Evolutionary conservation across 2,797 vertebrate species (phyloP).

Genomic region (Urophycis tenuis): DNA sequence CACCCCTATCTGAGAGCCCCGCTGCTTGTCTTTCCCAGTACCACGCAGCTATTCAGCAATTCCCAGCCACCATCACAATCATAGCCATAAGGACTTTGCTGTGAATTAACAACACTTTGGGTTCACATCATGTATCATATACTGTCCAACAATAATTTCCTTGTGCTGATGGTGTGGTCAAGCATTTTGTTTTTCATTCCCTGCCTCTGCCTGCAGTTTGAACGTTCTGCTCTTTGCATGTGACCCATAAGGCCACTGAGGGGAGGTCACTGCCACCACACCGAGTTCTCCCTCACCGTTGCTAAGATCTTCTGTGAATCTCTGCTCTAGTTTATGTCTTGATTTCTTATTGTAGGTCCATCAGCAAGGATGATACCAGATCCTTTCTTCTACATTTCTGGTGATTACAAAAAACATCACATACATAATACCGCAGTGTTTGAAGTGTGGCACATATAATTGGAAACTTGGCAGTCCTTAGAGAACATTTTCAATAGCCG

Average conservation of each 20-base stretch:
- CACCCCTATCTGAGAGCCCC: slow-evolving; percentile 63
- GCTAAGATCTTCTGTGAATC: neutral
- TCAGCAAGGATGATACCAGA: neutral
- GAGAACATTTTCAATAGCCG: too few species aligned
- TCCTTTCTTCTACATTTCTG: neutral
- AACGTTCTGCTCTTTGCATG: slow-evolving; percentile 50
- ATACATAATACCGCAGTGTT: neutral
- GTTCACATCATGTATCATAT: slow-evolving; percentile 7
- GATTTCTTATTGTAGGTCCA: neutral
- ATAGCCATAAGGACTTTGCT: slow-evolving; percentile 18
- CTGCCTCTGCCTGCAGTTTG: slow-evolving; percentile 40
- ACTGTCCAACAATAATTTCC: slow-evolving; percentile 26
- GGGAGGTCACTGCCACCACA: neutral
- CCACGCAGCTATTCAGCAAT: slow-evolving; percentile 21
- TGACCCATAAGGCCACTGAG: slow-evolving; percentile 6
- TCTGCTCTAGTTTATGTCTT: neutral
- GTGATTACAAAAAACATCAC: neutral
- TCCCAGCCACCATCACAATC: slow-evolving; percentile 20
- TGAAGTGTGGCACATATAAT: neutral
- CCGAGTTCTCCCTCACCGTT: neutral
- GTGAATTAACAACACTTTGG: slow-evolving; percentile 9
- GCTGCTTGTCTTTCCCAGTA: neutral
- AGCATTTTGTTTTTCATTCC: slow-evolving; percentile 39
- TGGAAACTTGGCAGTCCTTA: too few species aligned
- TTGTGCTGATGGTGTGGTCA: slow-evolving; percentile 34